These are phyloP conservation scores for Acanthosepion esculentum DNA, from an alignment of 2,888 invertebrate genomes.

Conservation along the genomic window DNA sequence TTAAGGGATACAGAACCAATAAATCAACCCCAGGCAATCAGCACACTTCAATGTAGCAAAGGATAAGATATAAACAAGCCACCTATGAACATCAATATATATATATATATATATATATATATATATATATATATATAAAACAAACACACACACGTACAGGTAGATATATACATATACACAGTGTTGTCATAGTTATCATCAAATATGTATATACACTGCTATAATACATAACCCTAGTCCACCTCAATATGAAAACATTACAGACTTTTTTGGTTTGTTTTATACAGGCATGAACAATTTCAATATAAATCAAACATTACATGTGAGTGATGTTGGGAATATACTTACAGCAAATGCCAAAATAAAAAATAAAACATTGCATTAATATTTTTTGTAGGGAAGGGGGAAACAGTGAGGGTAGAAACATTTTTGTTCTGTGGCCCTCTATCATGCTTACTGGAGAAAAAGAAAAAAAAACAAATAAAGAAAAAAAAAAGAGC, in stretches of 20 bases:
- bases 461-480: not conserved
- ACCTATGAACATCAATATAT: not conserved
- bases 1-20: not conserved
- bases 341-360: conserved; percentile 13
- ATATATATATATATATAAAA: conserved; percentile 33
- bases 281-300: not conserved
- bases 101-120: conserved; percentile 10
- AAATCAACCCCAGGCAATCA: not conserved
- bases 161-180: conserved; percentile 33
- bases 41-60: conserved; percentile 33
- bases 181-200: not conserved
- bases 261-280: not conserved
- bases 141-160: not conserved
- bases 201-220: conserved; percentile 33
- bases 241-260: not conserved
- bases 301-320: not conserved
- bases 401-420: not conserved
- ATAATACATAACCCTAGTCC: conserved; percentile 33
- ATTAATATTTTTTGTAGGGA: not conserved
- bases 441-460: not conserved
- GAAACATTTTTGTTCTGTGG: not conserved
- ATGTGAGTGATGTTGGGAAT: conserved; percentile 22
- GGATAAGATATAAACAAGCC: not conserved
- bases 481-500: not conserved
- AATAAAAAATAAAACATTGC: not conserved